These are phyloP conservation scores for Spinibarbus caldwelli DNA, from an alignment of 2,797 vertebrate species.

Conservation along the genomic window DNA sequence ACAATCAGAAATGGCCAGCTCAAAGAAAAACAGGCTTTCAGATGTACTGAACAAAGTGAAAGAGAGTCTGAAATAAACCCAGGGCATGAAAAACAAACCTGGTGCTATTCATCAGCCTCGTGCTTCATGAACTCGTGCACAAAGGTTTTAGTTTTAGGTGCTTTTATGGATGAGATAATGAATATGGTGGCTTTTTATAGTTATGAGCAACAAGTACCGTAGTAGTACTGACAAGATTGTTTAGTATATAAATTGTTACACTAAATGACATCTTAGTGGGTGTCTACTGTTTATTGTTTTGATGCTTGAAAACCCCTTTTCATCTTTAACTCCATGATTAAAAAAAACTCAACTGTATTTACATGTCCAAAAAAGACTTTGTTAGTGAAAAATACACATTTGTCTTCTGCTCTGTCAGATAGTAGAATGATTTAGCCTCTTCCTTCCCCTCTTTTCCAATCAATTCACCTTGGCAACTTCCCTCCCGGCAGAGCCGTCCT, in stretches of 20 bases:
- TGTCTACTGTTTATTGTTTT: background rate
- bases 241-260: background rate
- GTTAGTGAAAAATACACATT: background rate
- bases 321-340: background rate
- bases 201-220: background rate
- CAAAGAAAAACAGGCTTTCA: constrained; percentile 51
- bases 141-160: background rate
- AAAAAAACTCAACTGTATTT: background rate
- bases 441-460: background rate
- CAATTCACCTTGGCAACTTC: constrained; percentile 11
- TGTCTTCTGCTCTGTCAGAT: background rate
- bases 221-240: background rate
- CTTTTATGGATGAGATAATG: background rate
- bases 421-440: background rate
- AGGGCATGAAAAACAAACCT: constrained; percentile 7
- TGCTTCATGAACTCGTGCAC: background rate
- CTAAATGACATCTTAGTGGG: background rate
- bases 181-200: background rate
- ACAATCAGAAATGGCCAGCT: constrained; percentile 52
- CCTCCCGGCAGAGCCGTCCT: background rate
- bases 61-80: constrained; percentile 11
- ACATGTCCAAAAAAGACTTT: background rate
- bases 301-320: background rate
- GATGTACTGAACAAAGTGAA: background rate
- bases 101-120: background rate